Percentiles rank a stretch among this genome's conserved stretches.
Evolutionary conservation across 2,113 vertebrate genomes (phyloP).

Genomic region (Candoia aspera): DNA sequence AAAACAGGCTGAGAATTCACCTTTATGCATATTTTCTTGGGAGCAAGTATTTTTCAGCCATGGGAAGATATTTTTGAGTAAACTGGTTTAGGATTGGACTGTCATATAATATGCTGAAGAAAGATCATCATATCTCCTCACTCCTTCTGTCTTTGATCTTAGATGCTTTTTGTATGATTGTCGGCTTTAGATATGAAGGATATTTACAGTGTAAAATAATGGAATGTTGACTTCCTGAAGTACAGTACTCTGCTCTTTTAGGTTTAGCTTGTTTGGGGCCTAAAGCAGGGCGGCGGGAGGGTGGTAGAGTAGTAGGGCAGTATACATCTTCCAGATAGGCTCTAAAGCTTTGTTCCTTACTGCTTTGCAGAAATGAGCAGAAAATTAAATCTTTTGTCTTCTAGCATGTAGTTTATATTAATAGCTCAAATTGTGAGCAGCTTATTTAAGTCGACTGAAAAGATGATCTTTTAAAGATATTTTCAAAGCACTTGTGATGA

Average conservation of each 20-base stretch:
- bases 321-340: background rate
- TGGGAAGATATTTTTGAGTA: background rate
- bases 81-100: background rate
- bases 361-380: slow-evolving; percentile 10
- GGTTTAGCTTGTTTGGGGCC: background rate
- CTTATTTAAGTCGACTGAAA: background rate
- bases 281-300: background rate
- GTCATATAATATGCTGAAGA: background rate
- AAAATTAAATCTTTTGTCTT: background rate
- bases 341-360: slow-evolving; percentile 9
- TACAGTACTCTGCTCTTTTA: background rate
- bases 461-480: background rate
- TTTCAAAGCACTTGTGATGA: background rate
- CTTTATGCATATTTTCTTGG: background rate
- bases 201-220: background rate
- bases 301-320: fast-evolving
- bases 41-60: background rate
- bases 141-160: background rate
- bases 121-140: background rate
- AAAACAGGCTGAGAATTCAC: slow-evolving; percentile 38
- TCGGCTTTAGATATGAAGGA: background rate
- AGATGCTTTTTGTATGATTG: slow-evolving; percentile 2
- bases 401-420: slow-evolving; percentile 12
- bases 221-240: background rate
- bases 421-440: background rate